These are phyloP conservation scores for Trichonephila clavata DNA, from an alignment of 1,140 invertebrate genomes.

Conservation along the genomic window DNA sequence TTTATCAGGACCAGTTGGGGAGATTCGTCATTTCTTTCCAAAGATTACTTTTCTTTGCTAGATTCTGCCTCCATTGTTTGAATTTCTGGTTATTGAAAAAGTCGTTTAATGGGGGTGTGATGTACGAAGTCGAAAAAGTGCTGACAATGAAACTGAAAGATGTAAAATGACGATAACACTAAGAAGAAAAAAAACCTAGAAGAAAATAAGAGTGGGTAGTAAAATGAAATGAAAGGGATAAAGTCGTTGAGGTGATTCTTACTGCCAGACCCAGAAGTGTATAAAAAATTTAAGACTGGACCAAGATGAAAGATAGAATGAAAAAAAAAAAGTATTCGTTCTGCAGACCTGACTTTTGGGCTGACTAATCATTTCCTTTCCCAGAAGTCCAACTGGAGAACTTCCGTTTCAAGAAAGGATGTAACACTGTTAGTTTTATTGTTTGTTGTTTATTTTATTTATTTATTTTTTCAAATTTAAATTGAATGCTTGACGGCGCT, in stretches of 20 bases:
- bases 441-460: background rate
- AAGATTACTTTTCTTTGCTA: background rate
- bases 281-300: background rate
- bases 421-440: background rate
- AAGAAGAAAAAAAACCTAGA: background rate
- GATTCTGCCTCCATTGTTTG: background rate
- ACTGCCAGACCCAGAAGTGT: background rate
- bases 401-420: background rate
- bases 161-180: background rate
- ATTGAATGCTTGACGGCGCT: background rate
- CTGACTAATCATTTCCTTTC: constrained; percentile 27
- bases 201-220: background rate
- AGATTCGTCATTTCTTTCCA: background rate
- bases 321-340: background rate
- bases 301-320: background rate
- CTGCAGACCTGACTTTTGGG: background rate
- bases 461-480: background rate
- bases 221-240: background rate
- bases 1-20: background rate
- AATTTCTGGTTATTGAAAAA: background rate
- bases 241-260: background rate
- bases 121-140: background rate
- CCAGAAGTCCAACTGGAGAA: background rate
- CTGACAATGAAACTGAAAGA: background rate
- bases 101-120: background rate